Evolutionary conservation across 2,113 vertebrate genomes (phyloP), one percentile per base, ranked within the genome.

Genomic region (Aptenodytes forsteri): DNA sequence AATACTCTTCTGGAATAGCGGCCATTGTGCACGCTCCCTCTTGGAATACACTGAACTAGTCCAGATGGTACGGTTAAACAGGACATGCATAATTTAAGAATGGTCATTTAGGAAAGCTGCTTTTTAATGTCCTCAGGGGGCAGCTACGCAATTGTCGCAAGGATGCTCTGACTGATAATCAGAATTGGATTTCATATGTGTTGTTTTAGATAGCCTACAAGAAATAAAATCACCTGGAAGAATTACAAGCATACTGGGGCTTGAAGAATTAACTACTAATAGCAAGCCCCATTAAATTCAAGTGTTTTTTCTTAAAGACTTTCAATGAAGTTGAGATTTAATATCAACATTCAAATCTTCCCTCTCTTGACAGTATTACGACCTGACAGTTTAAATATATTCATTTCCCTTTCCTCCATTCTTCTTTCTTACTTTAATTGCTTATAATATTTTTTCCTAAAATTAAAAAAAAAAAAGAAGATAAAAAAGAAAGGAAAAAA

Each of bases 41-140:
- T 83, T 94, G 95, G 95, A 97, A 96, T 84, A 86, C 34, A 49
- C 65, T 89, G 76, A 97, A 98, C 92, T 83, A 92, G 93, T 98
- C 98, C 98, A 98, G 98, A 98, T 98, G 98, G 98, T 95, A 97
- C 3, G 7, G 98, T 98, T 98, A 98, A 98, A 98, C 95, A 97
- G 96, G 97, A 98, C 95, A 98, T 98, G 97, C 96, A 98, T 98
- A 98, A 98, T 98, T 98, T 98, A 98, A 98, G 96, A 97, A 97
- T 93, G 98, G 98, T 98, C 98, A 98, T 98, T 98, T 97, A 98
- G 94, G 69, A 97, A 98, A 98, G 97, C 97, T 96, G 97, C 95
- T 98, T 97, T 98, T 98, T 97, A 98, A 97, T 95, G 96, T 95
- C 93, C 98, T 98, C 89, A 2, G 76, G 97, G 97, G 97, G 97